These are phyloP conservation scores for Sepioteuthis lessoniana DNA, from an alignment of 2,888 invertebrate species.

Conservation along the genomic window DNA sequence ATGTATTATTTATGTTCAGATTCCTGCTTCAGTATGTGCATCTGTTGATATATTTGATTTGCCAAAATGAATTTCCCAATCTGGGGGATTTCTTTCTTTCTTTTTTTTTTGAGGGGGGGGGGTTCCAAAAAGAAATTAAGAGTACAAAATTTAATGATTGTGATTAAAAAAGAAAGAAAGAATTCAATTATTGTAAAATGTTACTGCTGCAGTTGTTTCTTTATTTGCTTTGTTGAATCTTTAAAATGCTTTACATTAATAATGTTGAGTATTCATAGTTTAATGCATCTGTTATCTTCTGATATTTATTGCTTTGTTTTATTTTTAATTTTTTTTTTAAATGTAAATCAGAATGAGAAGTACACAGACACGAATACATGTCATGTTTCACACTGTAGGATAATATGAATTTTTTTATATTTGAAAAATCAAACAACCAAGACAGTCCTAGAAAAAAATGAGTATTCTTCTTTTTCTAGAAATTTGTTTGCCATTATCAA, in stretches of 20 bases:
- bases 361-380: background rate
- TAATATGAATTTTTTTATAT: background rate
- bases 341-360: background rate
- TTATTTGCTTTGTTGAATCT: constrained; percentile 40
- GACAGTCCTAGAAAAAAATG: background rate
- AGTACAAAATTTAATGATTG: background rate
- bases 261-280: constrained; percentile 43
- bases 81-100: background rate
- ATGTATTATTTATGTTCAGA: constrained; percentile 20
- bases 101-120: background rate
- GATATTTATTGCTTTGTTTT: background rate
- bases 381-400: background rate
- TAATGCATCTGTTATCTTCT: background rate
- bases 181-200: background rate
- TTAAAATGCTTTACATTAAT: constrained; percentile 24
- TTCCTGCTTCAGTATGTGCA: background rate
- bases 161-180: background rate
- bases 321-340: background rate
- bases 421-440: background rate
- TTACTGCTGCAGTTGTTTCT: constrained; percentile 45
- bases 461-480: background rate
- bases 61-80: background rate
- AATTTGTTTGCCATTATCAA: no score
- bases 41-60: constrained; percentile 11
- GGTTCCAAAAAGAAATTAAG: background rate